phyloP scores from a whole-genome alignment of 37 sponge, comb jelly and placozoan genomes.

The Aplysina aerophoba region DNA sequence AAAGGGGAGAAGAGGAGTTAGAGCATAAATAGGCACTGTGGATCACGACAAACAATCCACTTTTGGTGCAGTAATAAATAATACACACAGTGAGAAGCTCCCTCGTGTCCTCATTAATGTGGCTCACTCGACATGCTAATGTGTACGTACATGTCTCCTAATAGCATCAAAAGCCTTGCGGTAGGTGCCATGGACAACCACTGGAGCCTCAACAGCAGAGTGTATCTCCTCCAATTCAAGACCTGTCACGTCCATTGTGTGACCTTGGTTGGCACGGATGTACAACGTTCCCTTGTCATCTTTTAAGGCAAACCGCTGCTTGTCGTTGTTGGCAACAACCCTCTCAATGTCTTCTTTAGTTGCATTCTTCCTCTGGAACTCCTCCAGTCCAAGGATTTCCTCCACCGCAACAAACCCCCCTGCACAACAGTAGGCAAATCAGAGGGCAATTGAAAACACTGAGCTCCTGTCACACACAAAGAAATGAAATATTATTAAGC shows the following conservation, averaged over 20 bases:
- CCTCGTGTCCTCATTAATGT: too few species aligned
- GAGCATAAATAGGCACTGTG: too few species aligned
- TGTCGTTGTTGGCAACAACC: conserved; percentile 79
- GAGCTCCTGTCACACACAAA: too few species aligned
- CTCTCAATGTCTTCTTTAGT: conserved; percentile 69
- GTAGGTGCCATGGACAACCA: conserved; percentile 92
- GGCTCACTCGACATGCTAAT: too few species aligned
- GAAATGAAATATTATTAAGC: too few species aligned
- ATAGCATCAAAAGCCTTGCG: conserved; percentile 70
- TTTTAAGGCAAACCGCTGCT: conserved; percentile 80
- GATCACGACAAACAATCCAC: too few species aligned
- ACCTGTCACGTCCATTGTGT: conserved; percentile 78
- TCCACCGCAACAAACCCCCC: conserved; percentile 83
- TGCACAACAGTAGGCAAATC: background rate
- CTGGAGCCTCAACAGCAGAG: conserved; percentile 63
- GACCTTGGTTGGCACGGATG: conserved; percentile 96
- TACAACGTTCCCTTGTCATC: conserved; percentile 27
- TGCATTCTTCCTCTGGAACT: conserved; percentile 33
- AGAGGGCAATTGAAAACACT: too few species aligned
- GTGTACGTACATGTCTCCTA: conserved; percentile 56
- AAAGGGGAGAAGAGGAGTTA: too few species aligned
- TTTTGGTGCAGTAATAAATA: too few species aligned
- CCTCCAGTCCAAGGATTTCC: conserved; percentile 58
- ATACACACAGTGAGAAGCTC: too few species aligned
- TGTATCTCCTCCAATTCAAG: conserved; percentile 69